Evolutionary conservation across 2,888 invertebrate species (phyloP), one percentile per base, ranked within the genome.

Genomic region (Drosophila melanosoma): DNA sequence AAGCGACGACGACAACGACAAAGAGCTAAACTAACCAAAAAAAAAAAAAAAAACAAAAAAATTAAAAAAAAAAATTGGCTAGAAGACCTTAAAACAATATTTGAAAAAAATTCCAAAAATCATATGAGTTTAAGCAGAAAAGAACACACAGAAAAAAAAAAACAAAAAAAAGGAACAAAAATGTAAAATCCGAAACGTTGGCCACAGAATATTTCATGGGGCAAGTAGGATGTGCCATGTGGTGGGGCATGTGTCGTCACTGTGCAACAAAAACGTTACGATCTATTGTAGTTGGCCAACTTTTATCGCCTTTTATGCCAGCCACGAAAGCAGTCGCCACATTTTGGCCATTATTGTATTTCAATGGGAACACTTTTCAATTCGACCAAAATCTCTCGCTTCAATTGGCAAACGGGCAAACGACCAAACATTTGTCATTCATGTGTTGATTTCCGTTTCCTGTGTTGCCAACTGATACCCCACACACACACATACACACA

Each of bases 361-460:
- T 68, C 53, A 52, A 70, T 77, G 42, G 40, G 49, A 60, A 54
- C 68, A 69, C 62, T 74, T 71, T 74, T 74, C 74, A 63, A 80
- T 74, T 73, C 76, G 49, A 33, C 51, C 52, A 69, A 73, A 68
- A 76, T 81, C 69, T 71, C 59, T 73, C 79, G 81, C 82, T 84
- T 84, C 69, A 84, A 79, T 84, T 79, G 85, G 78, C 57, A 75
- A 36, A 59, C 36, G 51, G 53, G 36, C 60, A 26, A 26, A 26
- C 26, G 72, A 78, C 58, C 73, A 76, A 83, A 85, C 92, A 91
- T 91, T 91, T 91, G 91, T 91, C 91, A 91, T 92, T 91, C 90
- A 90, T 91, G 92, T 91, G 92, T 90, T 91, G 90, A 91, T 91
- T 91, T 91, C 91, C 91, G 91, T 91, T 91, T 90, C 90, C 87